Base-by-base conservation (phyloP, 2,888 invertebrate species). In the Protula sp. region DNA sequence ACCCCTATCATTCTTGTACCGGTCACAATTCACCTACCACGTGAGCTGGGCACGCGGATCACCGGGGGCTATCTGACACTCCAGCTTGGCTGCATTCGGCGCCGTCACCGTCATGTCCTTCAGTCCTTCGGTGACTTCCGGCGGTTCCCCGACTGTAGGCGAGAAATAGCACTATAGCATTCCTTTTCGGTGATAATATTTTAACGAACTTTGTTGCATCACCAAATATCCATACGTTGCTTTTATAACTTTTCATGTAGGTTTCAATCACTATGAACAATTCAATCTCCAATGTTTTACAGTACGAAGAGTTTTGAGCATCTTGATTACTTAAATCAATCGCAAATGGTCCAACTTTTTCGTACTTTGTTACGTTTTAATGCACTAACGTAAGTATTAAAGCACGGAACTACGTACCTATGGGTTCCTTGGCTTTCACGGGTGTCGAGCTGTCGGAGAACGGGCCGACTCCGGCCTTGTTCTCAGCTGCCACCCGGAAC, bases 401-500 rank as follows among this genome's bases (percentile, higher is more conserved):
- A n/a, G n/a, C n/a, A n/a, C n/a, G n/a, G n/a, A n/a, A n/a, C 38
- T 19, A 50, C 50, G 14, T 24, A 73, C 73, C 63, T 28, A 70
- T 59, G 45, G 70, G 66, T 48, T 68, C 69, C 55, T 61, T 65
- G 14, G 70, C 65, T 45, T 58, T 65, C 30, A 69, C 68, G 1
- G 70, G 63, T 3, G 67, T 70, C 50, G 60, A 64, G 27, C 55
- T 55, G 31, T 64, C 65, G 47, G 55, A 22, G 38, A 52, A 31
- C 56, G 70, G 72, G 30, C 78, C 72, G n/a, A 68, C 65, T 30
- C 78, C 78, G 26, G 74, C 76, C 56, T 73, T 74, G 67, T 79
- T 78, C 59, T 74, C 74, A 14, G 78, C 78, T 9, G 71, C 64
- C 26, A 78, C 73, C 50, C 77, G 66, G 72, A 78, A 77, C 60